Conservation (phyloP, 2,888 invertebrate species). For the Acanthosepion pharaonis region DNA sequence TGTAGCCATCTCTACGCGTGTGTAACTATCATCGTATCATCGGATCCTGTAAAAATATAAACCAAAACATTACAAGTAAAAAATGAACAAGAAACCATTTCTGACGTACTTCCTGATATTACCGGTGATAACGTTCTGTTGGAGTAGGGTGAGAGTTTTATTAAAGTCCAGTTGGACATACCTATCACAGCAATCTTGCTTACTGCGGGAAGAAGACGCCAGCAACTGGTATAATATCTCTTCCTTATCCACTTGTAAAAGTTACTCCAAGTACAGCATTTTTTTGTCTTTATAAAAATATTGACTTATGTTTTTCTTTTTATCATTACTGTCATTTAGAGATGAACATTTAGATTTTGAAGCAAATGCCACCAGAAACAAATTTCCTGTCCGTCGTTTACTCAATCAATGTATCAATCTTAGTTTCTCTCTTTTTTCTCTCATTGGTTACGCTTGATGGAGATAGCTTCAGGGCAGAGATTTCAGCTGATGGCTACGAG, state of each 20-base stretch:
- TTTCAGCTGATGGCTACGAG: not conserved
- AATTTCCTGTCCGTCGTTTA: not conserved
- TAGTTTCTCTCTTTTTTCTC: not conserved
- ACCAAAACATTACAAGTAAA: not conserved
- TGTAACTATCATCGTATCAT: not conserved
- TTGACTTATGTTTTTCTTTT: not conserved
- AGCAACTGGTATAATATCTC: not conserved
- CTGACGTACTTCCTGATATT: not conserved
- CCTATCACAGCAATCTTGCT: not conserved
- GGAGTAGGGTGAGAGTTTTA: not conserved
- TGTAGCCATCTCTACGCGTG: too few species aligned
- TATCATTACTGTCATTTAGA: constrained; percentile 18
- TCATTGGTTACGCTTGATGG: not conserved
- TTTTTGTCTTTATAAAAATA: not conserved
- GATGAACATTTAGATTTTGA: constrained; percentile 11
- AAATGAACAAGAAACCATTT: not conserved
- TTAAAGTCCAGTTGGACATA: not conserved
- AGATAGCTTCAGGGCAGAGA: not conserved
- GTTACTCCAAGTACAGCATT: not conserved
- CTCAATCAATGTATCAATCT: not conserved
- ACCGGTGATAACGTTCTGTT: not conserved
- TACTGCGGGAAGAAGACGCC: not conserved
- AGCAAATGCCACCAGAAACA: not conserved
- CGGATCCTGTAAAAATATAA: not conserved
- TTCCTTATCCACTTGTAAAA: constrained; percentile 18